phyloP scores from a whole-genome alignment of 2,797 vertebrate species.

The Chaetophractus vellerosus region DNA sequence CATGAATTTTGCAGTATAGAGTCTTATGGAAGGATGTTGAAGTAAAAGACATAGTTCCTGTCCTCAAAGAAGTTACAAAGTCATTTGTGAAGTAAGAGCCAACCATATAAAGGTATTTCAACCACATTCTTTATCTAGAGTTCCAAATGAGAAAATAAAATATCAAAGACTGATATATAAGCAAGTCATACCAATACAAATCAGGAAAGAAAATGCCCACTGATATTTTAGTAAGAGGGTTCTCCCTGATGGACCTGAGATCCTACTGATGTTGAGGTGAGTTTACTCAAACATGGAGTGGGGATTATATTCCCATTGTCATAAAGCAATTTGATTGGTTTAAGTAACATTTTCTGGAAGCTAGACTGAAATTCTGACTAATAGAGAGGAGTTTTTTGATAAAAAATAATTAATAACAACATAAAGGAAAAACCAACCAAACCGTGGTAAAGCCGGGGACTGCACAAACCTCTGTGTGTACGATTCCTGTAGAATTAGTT shows the following conservation, averaged over 20 bases:
- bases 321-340: not conserved
- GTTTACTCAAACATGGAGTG: not conserved
- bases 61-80: slow-evolving; percentile 9
- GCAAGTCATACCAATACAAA: not conserved
- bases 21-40: not conserved
- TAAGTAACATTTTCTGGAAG: slow-evolving; percentile 22
- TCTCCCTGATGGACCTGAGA: not conserved
- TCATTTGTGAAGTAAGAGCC: not conserved
- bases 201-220: not conserved
- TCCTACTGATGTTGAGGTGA: not conserved
- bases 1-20: not conserved
- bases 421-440: not conserved
- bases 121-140: slow-evolving; percentile 2
- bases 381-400: not conserved
- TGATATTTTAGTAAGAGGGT: not conserved
- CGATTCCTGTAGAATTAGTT: not conserved
- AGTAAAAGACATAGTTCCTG: not conserved
- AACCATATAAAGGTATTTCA: not conserved
- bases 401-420: not conserved
- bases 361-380: not conserved
- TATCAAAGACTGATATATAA: not conserved
- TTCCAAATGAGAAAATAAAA: not conserved
- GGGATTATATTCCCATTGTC: not conserved
- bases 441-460: not conserved
- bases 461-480: not conserved